Percentiles rank a stretch among this genome's conserved stretches.
These are phyloP conservation scores for Phalacrocorax brasilianus DNA, from an alignment of 2,113 vertebrate genomes.

Conservation along the genomic window DNA sequence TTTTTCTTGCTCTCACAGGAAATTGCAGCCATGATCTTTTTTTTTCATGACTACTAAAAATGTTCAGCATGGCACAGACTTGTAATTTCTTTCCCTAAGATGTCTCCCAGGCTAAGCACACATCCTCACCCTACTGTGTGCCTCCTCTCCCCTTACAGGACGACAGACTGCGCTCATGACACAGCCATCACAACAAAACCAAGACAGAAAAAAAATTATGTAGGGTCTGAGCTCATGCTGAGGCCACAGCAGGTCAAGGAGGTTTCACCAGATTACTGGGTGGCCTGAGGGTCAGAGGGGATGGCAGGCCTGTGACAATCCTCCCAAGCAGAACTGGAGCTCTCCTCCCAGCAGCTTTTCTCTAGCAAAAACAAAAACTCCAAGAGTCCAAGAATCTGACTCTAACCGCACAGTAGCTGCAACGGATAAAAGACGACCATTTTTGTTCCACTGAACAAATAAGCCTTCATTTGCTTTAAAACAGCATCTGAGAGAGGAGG, in stretches of 20 bases:
- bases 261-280: not conserved
- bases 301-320: not conserved
- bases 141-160: not conserved
- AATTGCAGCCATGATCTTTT: fast-evolving
- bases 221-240: not conserved
- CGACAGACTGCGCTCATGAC: not conserved
- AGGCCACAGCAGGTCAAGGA: not conserved
- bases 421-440: not conserved
- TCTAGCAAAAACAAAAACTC: not conserved
- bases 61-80: not conserved
- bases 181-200: not conserved
- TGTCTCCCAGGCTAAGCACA: not conserved
- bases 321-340: not conserved
- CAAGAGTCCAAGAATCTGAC: not conserved
- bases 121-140: not conserved
- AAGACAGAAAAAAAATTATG: not conserved
- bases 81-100: not conserved
- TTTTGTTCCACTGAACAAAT: not conserved
- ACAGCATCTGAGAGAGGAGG: not conserved
- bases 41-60: not conserved
- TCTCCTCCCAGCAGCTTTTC: not conserved
- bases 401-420: not conserved
- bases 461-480: not conserved
- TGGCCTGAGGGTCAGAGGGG: not conserved
- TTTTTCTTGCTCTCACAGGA: not conserved